phyloP scores from a whole-genome alignment of 2,888 invertebrate genomes.

The Amaurobius ferox region DNA sequence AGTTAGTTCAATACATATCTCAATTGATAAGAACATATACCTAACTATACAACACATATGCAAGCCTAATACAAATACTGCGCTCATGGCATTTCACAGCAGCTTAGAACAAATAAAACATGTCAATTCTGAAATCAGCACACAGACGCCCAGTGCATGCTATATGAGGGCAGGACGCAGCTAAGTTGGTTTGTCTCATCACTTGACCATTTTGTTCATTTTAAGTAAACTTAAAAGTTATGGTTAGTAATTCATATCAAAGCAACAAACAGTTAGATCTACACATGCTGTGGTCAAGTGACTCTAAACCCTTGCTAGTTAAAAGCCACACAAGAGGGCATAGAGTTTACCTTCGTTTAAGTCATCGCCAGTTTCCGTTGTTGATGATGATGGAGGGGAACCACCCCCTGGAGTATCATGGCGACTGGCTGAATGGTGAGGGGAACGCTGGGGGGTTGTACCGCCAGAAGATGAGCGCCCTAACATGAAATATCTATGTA shows the following conservation, averaged over 20 bases:
- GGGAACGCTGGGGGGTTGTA: constrained; percentile 69
- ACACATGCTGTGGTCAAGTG: constrained; percentile 36
- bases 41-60: constrained; percentile 67
- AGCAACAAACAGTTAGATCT: constrained; percentile 16
- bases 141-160: constrained; percentile 64
- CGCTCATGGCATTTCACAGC: constrained; percentile 40
- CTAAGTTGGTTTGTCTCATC: constrained; percentile 54
- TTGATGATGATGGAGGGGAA: constrained; percentile 51
- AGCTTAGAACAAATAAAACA: constrained; percentile 49
- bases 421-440: constrained; percentile 67
- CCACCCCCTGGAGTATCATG: constrained; percentile 49
- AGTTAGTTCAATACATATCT: background rate
- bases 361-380: constrained; percentile 64
- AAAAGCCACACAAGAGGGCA: constrained; percentile 61
- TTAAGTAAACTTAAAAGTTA: background rate
- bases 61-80: constrained; percentile 55
- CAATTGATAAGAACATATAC: background rate
- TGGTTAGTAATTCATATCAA: constrained; percentile 7
- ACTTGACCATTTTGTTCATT: constrained; percentile 33
- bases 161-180: constrained; percentile 70
- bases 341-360: constrained; percentile 67
- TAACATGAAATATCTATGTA: constrained; percentile 7
- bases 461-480: constrained; percentile 53
- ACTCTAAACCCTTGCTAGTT: constrained; percentile 47
- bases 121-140: constrained; percentile 21